Percentiles rank a stretch among this genome's conserved stretches.
Conservation (phyloP, 2,888 invertebrate species). For the Spodoptera exigua region DNA sequence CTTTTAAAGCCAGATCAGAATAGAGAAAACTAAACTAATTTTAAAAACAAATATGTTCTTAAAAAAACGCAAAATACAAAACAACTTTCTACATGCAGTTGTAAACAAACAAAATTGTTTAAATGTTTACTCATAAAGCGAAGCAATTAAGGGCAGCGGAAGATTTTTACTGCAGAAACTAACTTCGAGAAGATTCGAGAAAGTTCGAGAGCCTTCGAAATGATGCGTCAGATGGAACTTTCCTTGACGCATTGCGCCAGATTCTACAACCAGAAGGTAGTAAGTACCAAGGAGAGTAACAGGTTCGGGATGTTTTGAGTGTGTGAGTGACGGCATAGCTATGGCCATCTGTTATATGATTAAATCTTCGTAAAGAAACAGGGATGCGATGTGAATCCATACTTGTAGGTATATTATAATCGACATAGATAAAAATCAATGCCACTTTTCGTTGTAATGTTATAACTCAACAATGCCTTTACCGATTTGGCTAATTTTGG, state of each 20-base stretch:
- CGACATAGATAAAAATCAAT: no score
- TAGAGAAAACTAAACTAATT: conserved; percentile 5
- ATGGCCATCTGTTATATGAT: no score
- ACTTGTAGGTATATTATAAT: no score
- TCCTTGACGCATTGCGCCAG: background rate
- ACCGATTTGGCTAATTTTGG: no score
- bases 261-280: conserved; percentile 9
- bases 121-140: background rate
- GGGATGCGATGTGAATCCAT: no score
- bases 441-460: no score
- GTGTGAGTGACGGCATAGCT: no score
- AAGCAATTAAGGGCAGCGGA: conserved; percentile 9
- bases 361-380: no score
- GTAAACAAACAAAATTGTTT: conserved; percentile 21
- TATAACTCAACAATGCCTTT: no score
- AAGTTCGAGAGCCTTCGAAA: conserved; percentile 3
- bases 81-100: conserved; percentile 40
- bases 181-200: conserved; percentile 7
- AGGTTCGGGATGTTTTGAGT: no score
- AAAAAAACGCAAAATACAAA: conserved; percentile 23
- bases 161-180: background rate
- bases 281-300: no score
- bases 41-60: conserved; percentile 20
- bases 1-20: no score
- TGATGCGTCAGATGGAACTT: conserved; percentile 12